A percentile compares a stretch with the other conserved stretches of the same genome.
Evolutionary conservation across 92 coral and sea anemone species (phyloP).

Genomic region (Porites divaricata): DNA sequence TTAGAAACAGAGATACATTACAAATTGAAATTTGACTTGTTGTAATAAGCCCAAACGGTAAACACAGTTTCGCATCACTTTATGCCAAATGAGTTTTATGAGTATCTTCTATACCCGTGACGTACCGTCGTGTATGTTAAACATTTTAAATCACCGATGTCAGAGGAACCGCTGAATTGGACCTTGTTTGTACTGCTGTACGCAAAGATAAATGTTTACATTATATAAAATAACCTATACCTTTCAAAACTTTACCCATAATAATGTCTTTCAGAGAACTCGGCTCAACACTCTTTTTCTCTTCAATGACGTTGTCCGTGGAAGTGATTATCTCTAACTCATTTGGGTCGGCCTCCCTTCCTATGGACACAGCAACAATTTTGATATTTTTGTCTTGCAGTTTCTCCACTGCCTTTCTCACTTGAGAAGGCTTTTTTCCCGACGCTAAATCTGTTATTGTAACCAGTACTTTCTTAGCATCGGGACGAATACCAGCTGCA

Average conservation of each 20-base stretch:
- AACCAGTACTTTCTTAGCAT: conserved; percentile 71
- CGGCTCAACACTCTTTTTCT: conserved; percentile 65
- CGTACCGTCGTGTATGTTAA: too few relatives aligned
- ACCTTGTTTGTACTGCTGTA: not conserved
- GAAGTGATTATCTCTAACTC: conserved; percentile 72
- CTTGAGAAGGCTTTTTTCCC: conserved; percentile 42
- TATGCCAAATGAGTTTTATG: too few relatives aligned
- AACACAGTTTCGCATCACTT: too few relatives aligned
- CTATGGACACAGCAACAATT: conserved; percentile 85
- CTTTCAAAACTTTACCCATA: conserved; percentile 55
- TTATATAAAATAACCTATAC: conserved; percentile 5
- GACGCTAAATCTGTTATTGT: conserved; percentile 72
- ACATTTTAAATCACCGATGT: too few relatives aligned
- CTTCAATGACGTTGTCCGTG: conserved; percentile 60
- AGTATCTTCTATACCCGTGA: too few relatives aligned
- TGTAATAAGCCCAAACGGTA: too few relatives aligned
- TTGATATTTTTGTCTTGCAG: conserved; percentile 68
- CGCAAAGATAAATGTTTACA: too few relatives aligned
- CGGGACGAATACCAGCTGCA: conserved; percentile 49
- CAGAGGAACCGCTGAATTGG: too few relatives aligned
- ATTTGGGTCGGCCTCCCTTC: conserved; percentile 71
- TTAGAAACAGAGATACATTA: too few relatives aligned
- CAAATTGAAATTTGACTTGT: too few relatives aligned
- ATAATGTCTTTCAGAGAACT: conserved; percentile 65
- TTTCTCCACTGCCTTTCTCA: conserved; percentile 65